Evolutionary conservation across 2,797 vertebrate species (phyloP).

Genomic region (Apodemus agrarius): DNA sequence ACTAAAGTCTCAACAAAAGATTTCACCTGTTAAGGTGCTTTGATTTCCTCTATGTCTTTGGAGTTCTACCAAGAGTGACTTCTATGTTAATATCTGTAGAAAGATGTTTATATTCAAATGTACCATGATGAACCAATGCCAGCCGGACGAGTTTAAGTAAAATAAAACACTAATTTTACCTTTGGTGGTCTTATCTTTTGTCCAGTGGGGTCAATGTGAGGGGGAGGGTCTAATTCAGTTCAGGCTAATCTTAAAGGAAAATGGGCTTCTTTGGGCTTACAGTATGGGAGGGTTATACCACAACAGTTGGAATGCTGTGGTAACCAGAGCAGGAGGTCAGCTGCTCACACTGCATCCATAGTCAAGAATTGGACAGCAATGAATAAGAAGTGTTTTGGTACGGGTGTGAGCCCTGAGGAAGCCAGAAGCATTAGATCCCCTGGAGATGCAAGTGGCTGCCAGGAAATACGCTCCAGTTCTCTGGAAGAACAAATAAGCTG

Average conservation of each 20-base stretch:
- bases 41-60: background rate
- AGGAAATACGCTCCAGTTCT: background rate
- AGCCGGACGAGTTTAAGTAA: background rate
- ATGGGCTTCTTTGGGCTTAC: background rate
- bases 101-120: background rate
- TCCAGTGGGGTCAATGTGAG: background rate
- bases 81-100: slow-evolving; percentile 10
- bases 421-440: background rate
- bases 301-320: fast-evolving
- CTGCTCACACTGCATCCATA: no score
- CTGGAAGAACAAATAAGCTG: background rate
- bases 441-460: background rate
- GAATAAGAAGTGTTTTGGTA: no score
- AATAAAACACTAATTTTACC: slow-evolving; percentile 46
- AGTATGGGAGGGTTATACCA: background rate
- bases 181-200: background rate
- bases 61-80: background rate
- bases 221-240: background rate
- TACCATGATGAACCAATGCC: background rate
- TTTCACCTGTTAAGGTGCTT: background rate
- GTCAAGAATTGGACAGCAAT: background rate
- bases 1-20: no score
- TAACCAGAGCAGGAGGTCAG: background rate
- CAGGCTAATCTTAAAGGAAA: background rate
- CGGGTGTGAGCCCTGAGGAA: background rate